phyloP scores from a whole-genome alignment of 2,113 vertebrate species.

The Cyprinodon tularosa region DNA sequence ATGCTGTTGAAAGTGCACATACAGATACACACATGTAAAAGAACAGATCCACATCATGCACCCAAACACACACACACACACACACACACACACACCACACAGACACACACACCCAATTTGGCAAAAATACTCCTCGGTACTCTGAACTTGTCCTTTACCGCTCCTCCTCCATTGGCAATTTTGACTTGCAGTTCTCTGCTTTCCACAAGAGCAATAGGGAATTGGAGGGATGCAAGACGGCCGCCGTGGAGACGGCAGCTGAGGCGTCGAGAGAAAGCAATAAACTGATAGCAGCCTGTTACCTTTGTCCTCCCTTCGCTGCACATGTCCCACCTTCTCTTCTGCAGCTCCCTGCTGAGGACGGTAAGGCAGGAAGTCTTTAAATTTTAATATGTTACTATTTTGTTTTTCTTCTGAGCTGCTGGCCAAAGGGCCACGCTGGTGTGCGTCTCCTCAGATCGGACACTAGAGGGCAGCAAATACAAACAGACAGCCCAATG shows the following conservation, averaged over 20 bases:
- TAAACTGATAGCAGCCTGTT: slow-evolving; percentile 37
- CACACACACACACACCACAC: slow-evolving; percentile 73
- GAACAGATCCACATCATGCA: slow-evolving; percentile 80
- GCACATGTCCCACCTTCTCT: slow-evolving; percentile 11
- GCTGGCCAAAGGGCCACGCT: slow-evolving; percentile 1
- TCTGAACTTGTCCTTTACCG: slow-evolving; percentile 37
- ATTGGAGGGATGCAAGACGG: slow-evolving; percentile 39
- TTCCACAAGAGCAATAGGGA: slow-evolving; percentile 29
- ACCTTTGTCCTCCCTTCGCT: slow-evolving; percentile 11
- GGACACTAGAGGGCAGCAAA: slow-evolving; percentile 51
- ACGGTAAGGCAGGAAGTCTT: slow-evolving; percentile 73
- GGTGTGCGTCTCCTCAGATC: slow-evolving; percentile 3
- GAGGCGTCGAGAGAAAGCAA: slow-evolving; percentile 46
- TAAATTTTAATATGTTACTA: slow-evolving; percentile 22
- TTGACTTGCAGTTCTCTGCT: slow-evolving; percentile 25
- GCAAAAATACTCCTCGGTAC: slow-evolving; percentile 85
- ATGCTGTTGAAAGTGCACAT: slow-evolving; percentile 91
- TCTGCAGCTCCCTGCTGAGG: slow-evolving; percentile 36
- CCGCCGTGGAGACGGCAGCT: slow-evolving; percentile 23
- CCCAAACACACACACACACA: slow-evolving; percentile 76
- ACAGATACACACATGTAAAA: slow-evolving; percentile 64
- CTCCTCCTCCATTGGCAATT: slow-evolving; percentile 69
- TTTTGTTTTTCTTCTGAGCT: slow-evolving; percentile 23
- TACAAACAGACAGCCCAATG: slow-evolving; percentile 27
- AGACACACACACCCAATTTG: slow-evolving; percentile 78